Evolutionary conservation across 2,797 vertebrate genomes (phyloP).

Genomic region (Myoxocephalus aenaeus): DNA sequence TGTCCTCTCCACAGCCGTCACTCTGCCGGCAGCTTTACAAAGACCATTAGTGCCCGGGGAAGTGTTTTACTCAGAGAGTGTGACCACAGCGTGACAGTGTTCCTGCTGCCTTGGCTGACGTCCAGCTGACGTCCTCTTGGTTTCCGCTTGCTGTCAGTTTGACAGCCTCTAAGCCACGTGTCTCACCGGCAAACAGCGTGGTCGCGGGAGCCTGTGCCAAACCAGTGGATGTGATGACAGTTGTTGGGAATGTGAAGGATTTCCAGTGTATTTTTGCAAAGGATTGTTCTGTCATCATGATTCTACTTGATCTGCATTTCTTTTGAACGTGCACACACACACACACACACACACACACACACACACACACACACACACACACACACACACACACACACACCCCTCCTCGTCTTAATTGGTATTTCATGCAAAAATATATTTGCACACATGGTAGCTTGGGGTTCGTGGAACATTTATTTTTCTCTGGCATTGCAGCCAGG

Average conservation of each 20-base stretch:
- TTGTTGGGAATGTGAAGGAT: not conserved
- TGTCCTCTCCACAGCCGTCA: conserved; percentile 55
- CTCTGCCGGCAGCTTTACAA: conserved; percentile 55
- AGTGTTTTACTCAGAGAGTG: conserved; percentile 45
- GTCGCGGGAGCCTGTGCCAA: conserved; percentile 14
- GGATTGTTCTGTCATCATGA: not conserved
- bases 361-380: not conserved
- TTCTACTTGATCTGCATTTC: not conserved
- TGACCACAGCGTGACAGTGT: conserved; percentile 52
- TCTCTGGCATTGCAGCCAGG: not conserved
- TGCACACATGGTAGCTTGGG: not conserved
- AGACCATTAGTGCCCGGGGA: conserved; percentile 65
- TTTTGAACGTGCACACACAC: not conserved
- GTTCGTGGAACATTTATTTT: not conserved
- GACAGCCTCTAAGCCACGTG: conserved; percentile 47
- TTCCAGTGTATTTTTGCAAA: not conserved
- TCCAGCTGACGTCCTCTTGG: conserved; percentile 44
- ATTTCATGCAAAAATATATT: conserved; percentile 6
- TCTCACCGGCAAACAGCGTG: conserved; percentile 10
- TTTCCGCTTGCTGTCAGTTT: conserved; percentile 31
- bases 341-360: too few species aligned
- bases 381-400: not conserved
- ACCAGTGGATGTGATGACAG: conserved; percentile 14
- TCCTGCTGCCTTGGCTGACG: conserved; percentile 14
- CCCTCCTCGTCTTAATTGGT: not conserved